Evolutionary conservation across 2,888 invertebrate genomes (phyloP).

Genomic region (Alsophila aescularia): DNA sequence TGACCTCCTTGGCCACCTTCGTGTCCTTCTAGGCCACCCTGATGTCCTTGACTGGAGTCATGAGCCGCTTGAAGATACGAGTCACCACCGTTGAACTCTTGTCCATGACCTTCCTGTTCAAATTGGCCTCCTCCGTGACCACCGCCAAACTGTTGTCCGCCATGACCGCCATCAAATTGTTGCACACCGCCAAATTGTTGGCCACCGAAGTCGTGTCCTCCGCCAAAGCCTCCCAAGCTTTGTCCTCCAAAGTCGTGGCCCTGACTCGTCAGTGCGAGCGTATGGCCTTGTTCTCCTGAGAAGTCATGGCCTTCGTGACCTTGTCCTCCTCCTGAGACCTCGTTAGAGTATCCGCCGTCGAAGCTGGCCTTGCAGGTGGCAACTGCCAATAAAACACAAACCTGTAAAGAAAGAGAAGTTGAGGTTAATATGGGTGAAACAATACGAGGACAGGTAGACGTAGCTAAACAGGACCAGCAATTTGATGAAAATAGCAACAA

Average conservation of each 20-base stretch:
- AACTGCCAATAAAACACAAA: slow-evolving; percentile 75
- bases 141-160: slow-evolving; percentile 35
- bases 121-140: slow-evolving; percentile 33
- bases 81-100: slow-evolving; percentile 56
- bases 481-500: too few relatives aligned
- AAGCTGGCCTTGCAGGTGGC: slow-evolving; percentile 73
- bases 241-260: slow-evolving; percentile 30
- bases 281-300: slow-evolving; percentile 49
- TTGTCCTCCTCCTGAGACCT: slow-evolving; percentile 52
- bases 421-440: neutral
- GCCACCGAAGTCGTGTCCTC: slow-evolving; percentile 39
- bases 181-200: slow-evolving; percentile 45
- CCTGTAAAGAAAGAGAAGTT: slow-evolving; percentile 55
- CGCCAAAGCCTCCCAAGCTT: slow-evolving; percentile 41
- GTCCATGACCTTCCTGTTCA: slow-evolving; percentile 42
- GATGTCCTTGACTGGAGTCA: slow-evolving; percentile 56
- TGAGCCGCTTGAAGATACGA: slow-evolving; percentile 75
- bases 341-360: slow-evolving; percentile 54
- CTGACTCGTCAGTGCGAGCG: slow-evolving; percentile 37
- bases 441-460: neutral
- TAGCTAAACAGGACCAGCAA: too few relatives aligned
- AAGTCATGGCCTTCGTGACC: slow-evolving; percentile 49
- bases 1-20: slow-evolving; percentile 21
- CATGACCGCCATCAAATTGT: slow-evolving; percentile 42
- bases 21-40: slow-evolving; percentile 26